Conservation (phyloP, 2,888 invertebrate species). For the Alsophila aescularia region DNA sequence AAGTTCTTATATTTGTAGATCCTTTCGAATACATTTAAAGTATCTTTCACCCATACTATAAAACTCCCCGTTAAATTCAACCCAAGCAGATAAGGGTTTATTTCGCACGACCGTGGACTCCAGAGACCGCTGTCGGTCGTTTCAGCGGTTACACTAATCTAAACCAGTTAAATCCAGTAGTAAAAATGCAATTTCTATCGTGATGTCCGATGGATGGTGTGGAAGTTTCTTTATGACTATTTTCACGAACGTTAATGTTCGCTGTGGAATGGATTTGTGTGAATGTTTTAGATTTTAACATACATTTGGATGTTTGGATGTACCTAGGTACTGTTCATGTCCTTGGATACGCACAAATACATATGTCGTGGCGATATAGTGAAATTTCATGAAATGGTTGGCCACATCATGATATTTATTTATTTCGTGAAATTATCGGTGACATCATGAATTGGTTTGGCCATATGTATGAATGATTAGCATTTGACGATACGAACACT, state of each 20-base stretch:
- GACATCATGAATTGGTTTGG: too few species aligned
- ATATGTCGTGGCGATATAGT: too few species aligned
- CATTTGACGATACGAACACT: too few species aligned
- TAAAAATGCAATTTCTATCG: conserved; percentile 17
- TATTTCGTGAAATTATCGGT: too few species aligned
- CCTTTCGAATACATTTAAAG: too few species aligned
- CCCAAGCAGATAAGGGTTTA: not conserved
- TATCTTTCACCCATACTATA: conserved; percentile 6
- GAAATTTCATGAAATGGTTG: too few species aligned
- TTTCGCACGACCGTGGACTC: conserved; percentile 10
- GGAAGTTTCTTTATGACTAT: conserved; percentile 14
- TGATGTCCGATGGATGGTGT: conserved; percentile 11
- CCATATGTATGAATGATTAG: too few species aligned
- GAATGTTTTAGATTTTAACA: not conserved
- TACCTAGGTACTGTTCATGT: too few species aligned
- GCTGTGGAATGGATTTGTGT: not conserved
- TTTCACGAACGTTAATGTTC: not conserved
- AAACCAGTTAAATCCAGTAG: conserved; percentile 13
- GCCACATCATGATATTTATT: too few species aligned
- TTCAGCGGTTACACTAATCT: not conserved
- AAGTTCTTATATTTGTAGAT: too few species aligned
- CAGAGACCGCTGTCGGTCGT: conserved; percentile 7
- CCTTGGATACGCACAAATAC: too few species aligned
- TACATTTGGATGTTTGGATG: too few species aligned
- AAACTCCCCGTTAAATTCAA: conserved; percentile 15